A percentile compares a stretch with the other conserved stretches of the same genome.
Conservation (phyloP, 2,797 vertebrate genomes). For the Xiphorhynchus erythropygius region DNA sequence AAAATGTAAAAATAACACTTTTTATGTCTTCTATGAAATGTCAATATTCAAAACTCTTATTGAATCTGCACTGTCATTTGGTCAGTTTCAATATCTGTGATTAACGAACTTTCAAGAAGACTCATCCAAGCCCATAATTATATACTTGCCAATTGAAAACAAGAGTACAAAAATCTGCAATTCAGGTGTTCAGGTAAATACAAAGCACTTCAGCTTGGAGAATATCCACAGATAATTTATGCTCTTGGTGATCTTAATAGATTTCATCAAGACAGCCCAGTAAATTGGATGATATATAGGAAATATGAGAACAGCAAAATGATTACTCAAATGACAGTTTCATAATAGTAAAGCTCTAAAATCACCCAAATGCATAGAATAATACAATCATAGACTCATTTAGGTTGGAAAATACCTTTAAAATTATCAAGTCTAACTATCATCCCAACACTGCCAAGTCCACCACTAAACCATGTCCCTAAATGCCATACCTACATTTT, state of each 20-base stretch:
- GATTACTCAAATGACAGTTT: background rate
- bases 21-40: background rate
- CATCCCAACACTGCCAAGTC: background rate
- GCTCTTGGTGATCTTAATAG: background rate
- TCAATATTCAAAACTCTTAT: background rate
- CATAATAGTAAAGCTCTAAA: background rate
- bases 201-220: background rate
- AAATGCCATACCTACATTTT: background rate
- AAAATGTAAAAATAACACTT: background rate
- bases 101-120: background rate
- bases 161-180: background rate
- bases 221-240: constrained; percentile 1
- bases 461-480: background rate
- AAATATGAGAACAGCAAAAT: background rate
- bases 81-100: background rate
- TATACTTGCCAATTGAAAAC: background rate
- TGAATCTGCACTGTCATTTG: background rate
- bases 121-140: background rate
- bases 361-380: background rate
- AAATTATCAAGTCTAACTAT: background rate
- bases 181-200: constrained; percentile 15
- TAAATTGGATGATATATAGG: background rate
- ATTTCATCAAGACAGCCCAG: background rate
- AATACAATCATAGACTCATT: background rate
- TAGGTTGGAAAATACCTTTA: background rate